Evolutionary conservation across 1,140 invertebrate species (phyloP), one percentile per base, ranked within the genome.

Genomic region (Drosophila murphyi): DNA sequence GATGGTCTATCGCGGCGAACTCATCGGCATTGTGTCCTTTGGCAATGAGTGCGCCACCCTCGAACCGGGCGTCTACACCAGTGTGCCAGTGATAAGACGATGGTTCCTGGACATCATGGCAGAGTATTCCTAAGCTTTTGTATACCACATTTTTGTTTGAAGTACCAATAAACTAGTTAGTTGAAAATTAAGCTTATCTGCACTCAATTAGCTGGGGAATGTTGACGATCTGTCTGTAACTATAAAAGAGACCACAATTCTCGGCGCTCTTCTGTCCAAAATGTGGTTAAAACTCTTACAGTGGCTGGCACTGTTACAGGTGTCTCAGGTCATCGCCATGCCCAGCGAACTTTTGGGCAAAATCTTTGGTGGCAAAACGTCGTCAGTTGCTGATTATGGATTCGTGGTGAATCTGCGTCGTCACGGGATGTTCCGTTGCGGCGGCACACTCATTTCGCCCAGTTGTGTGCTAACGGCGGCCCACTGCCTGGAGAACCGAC

Each of bases 381-480:
- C 45, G 0, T 3, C 12, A 2, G 47, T 88, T 5, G 5, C 2
- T 2, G 31, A 75, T 5, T 71, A 80, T 59, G 77, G 86, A 0
- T 88, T 80, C 55, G 29, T 91, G 45, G 76, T 91, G 1, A 91
- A 76, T 37, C 35, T 91, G 6, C 78, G 76, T 35, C 65, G 59
- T 10, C 37, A 56, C 7, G 56, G 59, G 0, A 1, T 3, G 0
- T 88, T 91, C 10, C 39, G 10, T 2, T 91, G 90, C 28, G 82
- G 78, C n/a, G 90, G 90, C 0, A 57, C 51, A 1, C 35, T 91
- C 6, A 75, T 90, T 12, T 75, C 90, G n/a, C 72, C 78, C 6
- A 77, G 47, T n/a, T 91, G 90, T 63, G 90, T 91, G 0, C 68
- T 91, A 3, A 91, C 90, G 0, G 90, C 90, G 0, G 90, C 90